A percentile compares a stretch with the other conserved stretches of the same genome.
Conservation (phyloP, 2,797 vertebrate genomes). For the Cyclopterus lumpus region DNA sequence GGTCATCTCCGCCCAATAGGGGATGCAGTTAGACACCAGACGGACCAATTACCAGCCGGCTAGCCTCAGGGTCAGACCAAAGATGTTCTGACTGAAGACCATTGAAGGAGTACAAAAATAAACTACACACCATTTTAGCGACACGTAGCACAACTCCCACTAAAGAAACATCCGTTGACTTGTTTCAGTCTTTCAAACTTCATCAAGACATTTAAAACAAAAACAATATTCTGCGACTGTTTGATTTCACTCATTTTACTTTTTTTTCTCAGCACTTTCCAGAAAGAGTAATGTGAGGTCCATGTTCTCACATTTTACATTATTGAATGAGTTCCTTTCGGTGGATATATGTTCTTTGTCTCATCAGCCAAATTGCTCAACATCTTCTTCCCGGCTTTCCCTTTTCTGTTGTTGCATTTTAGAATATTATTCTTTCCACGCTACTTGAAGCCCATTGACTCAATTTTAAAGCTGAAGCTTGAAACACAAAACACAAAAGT, state of each 20-base stretch:
- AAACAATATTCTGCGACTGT: not conserved
- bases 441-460: not conserved
- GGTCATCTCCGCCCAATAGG: constrained; percentile 86
- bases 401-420: not conserved
- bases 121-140: not conserved
- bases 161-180: not conserved
- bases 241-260: not conserved
- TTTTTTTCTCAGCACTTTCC: not conserved
- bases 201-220: not conserved
- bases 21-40: constrained; percentile 85
- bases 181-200: not conserved
- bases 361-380: not conserved
- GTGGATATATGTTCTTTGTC: constrained; percentile 7
- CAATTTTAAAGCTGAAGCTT: not conserved
- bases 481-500: constrained; percentile 3
- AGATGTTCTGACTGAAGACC: constrained; percentile 63
- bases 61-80: constrained; percentile 80
- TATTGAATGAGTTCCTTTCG: not conserved
- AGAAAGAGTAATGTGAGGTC: not conserved
- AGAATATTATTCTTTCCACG: not conserved
- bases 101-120: constrained; percentile 36
- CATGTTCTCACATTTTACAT: not conserved
- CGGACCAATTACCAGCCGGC: constrained; percentile 83
- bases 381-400: not conserved
- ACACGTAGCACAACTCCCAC: not conserved